A percentile compares a stretch with the other conserved stretches of the same genome.
phyloP scores from a whole-genome alignment of 1,140 invertebrate genomes.

The Platyscapa corneri region DNA sequence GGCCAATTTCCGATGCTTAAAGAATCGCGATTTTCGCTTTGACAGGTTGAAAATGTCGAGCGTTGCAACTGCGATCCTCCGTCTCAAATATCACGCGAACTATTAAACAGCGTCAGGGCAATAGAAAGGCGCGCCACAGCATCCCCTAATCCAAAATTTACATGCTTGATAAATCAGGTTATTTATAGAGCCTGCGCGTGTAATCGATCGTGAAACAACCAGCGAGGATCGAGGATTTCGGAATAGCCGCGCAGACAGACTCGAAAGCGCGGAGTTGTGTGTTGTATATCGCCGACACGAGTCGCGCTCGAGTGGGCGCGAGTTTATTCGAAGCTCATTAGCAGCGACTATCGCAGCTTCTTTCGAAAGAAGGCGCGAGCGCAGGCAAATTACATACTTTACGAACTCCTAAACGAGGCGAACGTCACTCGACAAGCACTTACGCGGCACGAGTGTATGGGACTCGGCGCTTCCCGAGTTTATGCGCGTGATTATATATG shows the following conservation, averaged over 20 bases:
- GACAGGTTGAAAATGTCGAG: no score
- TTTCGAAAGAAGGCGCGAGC: conserved; percentile 15
- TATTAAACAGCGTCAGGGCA: no score
- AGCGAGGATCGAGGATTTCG: not conserved
- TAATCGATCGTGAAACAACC: conserved; percentile 20
- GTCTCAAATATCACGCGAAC: no score
- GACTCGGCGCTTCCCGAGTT: not conserved
- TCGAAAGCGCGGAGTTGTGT: not conserved
- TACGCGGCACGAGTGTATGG: not conserved
- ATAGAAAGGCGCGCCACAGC: no score
- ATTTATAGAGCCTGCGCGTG: not conserved
- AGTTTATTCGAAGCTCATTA: conserved; percentile 27
- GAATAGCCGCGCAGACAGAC: no score
- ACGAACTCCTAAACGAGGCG: conserved; percentile 31
- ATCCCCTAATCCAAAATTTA: conserved; percentile 18
- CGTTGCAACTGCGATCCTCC: no score
- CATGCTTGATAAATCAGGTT: conserved; percentile 19
- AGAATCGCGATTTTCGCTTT: no score
- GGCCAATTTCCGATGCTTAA: no score
- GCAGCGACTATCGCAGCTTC: not conserved
- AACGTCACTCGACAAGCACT: conserved; percentile 44
- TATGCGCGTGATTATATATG: conserved; percentile 22
- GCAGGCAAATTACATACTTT: conserved; percentile 40
- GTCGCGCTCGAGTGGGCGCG: not conserved
- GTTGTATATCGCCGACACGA: no score